Base-by-base conservation (phyloP, 2,888 invertebrate genomes). In the Amiota communis region DNA sequence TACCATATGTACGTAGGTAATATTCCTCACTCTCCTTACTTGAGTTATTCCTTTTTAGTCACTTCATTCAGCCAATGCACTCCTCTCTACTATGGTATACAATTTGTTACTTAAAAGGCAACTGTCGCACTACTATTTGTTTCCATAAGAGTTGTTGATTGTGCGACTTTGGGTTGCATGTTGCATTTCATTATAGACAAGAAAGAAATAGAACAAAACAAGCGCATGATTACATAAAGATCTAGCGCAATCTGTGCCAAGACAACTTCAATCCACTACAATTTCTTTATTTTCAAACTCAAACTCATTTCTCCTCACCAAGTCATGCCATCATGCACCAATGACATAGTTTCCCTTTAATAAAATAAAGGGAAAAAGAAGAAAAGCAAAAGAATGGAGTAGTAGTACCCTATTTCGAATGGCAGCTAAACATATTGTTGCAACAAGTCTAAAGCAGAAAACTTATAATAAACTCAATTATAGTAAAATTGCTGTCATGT, bases 401-500 rank as follows among this genome's bases (percentile, higher is more conserved):
- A 59, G 20, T n/a, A 20, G 9, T 59, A 59, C 20, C 59, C 20
- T n/a, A 15, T n/a, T 53, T 13, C 53, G 59, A 1, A 59, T 20
- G 4, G 20, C 6, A 17, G 59, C 59, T 20, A 15, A 10, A 11
- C n/a, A 36, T 36, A 46, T 63, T 46, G 23, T 63, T 63, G 63
- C 63, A 36, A 36, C 36, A 20, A 20, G 36, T 36, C 36, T 36
- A 36, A 36, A 36, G 36, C 10, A 63, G 8, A 36, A 63, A 63
- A 63, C 36, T 63, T 63, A 46, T 63, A 63, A 63, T 63, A 63
- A 63, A 63, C 63, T 63, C 63, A 63, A 63, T 63, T 63, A 63
- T 36, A 59, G 59, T 17, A 59, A 36, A 36, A 36, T 36, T 36
- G 2, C 4, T 36, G 36, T 36, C 36, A 36, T 36, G 36, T 36